phyloP scores from a whole-genome alignment of 2,888 invertebrate genomes.

The Megamerina dolium region DNA sequence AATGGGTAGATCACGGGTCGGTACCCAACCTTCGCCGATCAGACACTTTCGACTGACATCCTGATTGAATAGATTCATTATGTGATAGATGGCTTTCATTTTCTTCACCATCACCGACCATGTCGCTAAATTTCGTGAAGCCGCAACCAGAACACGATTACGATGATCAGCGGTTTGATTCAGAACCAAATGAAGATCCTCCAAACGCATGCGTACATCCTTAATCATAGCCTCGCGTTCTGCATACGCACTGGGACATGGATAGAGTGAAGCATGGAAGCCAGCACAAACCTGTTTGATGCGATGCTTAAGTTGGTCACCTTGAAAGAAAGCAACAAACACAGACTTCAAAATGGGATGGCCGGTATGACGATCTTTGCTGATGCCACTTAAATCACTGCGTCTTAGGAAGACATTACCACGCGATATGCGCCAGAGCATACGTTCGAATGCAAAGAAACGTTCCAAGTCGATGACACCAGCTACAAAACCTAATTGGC shows the following conservation, averaged over 20 bases:
- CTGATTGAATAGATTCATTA: constrained; percentile 85
- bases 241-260: constrained; percentile 72
- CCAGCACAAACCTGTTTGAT: constrained; percentile 87
- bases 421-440: constrained; percentile 82
- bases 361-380: constrained; percentile 67
- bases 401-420: constrained; percentile 79
- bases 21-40: constrained; percentile 87
- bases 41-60: constrained; percentile 86
- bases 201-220: constrained; percentile 73
- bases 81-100: constrained; percentile 92
- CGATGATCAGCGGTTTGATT: constrained; percentile 81
- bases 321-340: constrained; percentile 77
- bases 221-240: constrained; percentile 77
- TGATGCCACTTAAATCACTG: constrained; percentile 66
- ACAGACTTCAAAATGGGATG: constrained; percentile 71
- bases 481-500: constrained; percentile 65
- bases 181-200: constrained; percentile 71
- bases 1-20: constrained; percentile 61
- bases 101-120: constrained; percentile 80
- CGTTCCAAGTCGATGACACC: constrained; percentile 79
- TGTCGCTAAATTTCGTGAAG: constrained; percentile 72
- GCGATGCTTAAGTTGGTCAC: constrained; percentile 74
- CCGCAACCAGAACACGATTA: constrained; percentile 69
- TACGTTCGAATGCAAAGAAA: constrained; percentile 75
- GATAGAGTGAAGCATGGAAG: constrained; percentile 79